phyloP scores from a whole-genome alignment of 1,140 invertebrate species.

The Drosophila ananassae region DNA sequence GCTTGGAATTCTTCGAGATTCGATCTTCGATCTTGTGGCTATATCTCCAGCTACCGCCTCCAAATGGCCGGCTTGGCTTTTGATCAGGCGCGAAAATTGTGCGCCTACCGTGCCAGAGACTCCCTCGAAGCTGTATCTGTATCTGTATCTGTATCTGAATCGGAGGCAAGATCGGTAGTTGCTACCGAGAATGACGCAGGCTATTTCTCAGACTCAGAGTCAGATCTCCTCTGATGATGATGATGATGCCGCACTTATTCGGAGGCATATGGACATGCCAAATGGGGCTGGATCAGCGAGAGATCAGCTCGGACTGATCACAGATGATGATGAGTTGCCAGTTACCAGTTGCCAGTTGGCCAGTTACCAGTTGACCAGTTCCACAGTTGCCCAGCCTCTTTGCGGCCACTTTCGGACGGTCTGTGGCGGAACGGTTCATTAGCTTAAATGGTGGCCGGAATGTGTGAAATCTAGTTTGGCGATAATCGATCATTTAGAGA shows the following conservation, averaged over 20 bases:
- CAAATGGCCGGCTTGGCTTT: conserved; percentile 58
- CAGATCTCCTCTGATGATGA: conserved; percentile 38
- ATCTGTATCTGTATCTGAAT: conserved; percentile 33
- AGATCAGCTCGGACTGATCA: conserved; percentile 41
- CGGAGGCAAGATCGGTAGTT: conserved; percentile 60
- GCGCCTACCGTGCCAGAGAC: conserved; percentile 35
- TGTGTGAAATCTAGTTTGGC: conserved; percentile 68
- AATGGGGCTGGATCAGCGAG: conserved; percentile 44
- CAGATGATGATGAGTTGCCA: conserved; percentile 63
- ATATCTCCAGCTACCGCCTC: background rate
- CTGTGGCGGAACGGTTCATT: conserved; percentile 57
- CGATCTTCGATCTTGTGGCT: conserved; percentile 5
- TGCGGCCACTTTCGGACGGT: background rate
- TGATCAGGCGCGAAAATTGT: conserved; percentile 80
- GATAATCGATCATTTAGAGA: conserved; percentile 71
- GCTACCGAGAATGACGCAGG: conserved; percentile 72
- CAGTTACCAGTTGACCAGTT: background rate
- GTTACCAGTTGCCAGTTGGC: conserved; percentile 9
- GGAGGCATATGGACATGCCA: conserved; percentile 54
- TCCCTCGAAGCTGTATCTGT: conserved; percentile 8
- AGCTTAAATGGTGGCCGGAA: conserved; percentile 72
- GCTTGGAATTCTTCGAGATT: background rate
- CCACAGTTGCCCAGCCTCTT: background rate
- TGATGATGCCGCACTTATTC: conserved; percentile 53
- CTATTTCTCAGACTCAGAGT: conserved; percentile 14